Percentiles rank a stretch among this genome's conserved stretches.
Conservation (phyloP, 1,140 invertebrate genomes). For the Zaprionus africanus region DNA sequence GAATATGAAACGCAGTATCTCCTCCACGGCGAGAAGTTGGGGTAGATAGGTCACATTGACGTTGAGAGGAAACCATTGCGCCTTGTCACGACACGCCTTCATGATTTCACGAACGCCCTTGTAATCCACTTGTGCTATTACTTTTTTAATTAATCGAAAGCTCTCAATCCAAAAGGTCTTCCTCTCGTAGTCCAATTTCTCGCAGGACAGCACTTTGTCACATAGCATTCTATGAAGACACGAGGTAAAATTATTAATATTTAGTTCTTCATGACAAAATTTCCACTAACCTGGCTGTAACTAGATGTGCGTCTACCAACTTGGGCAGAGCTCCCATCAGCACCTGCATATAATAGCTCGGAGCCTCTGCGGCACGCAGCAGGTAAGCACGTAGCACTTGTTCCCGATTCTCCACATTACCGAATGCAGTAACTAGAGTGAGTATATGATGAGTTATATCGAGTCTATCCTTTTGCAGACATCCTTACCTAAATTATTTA, state of each 20-base stretch:
- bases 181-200: conserved; percentile 91
- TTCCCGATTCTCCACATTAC: conserved; percentile 89
- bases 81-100: conserved; percentile 96
- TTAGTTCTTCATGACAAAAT: background rate
- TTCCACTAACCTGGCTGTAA: conserved; percentile 59
- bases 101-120: conserved; percentile 97
- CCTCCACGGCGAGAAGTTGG: conserved; percentile 91
- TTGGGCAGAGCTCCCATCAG: conserved; percentile 90
- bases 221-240: conserved; percentile 89
- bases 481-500: conserved; percentile 85
- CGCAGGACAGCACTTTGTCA: conserved; percentile 92
- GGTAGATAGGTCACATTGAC: conserved; percentile 91
- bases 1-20: conserved; percentile 94
- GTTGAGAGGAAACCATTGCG: conserved; percentile 90
- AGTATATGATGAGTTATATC: background rate
- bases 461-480: background rate
- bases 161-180: conserved; percentile 94
- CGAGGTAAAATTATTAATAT: conserved; percentile 16
- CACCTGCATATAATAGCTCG: conserved; percentile 89
- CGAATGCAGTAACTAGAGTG: conserved; percentile 84
- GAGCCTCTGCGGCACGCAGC: conserved; percentile 88
- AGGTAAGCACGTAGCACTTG: conserved; percentile 89
- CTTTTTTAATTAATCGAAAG: conserved; percentile 93
- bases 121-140: conserved; percentile 96
- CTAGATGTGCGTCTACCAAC: conserved; percentile 88